Base-by-base conservation (phyloP, 2,797 vertebrate genomes). In the Coluber constrictor region DNA sequence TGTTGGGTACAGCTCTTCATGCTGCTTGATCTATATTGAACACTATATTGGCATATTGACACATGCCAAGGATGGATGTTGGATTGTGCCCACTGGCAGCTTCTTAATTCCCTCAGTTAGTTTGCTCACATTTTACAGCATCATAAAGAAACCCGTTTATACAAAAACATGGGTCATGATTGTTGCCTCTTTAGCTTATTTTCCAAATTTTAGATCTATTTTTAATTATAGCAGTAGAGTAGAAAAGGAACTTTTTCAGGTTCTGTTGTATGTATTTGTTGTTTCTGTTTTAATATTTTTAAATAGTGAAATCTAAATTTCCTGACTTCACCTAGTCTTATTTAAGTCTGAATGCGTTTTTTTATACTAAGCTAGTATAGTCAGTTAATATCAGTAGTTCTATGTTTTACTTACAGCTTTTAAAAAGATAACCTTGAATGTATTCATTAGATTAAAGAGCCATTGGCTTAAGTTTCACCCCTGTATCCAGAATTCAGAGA, bases 291-390 rank as follows among this genome's bases (percentile, higher is more conserved):
- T 83, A 83, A n/a, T 94, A 63, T 96, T 97, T 95, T 89, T 27
- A 74, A 93, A 94, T 97, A 97, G 94, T 96, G 96, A 97, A 97
- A 98, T 97, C 97, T 96, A 96, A 97, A 95, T 96, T 98, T 98
- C 96, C 97, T 98, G 97, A 92, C 97, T 98, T 98, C 96, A 97
- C 97, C 79, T 95, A 97, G 98, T 98, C 97, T 98, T 98, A 99
- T 98, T 98, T 98, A 98, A 98, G 97, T 98, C 97, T 98, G 96
- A 97, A 96, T 97, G 97, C 95, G 59, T 97, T 97, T 98, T 96
- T 98, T 97, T 95, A 97, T 97, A 97, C 95, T 96, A 97, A 96
- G 88, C 95, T 97, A 95, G 96, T 96, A 92, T 97, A 98, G 96
- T 95, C 94, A 96, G 95, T 97, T 96, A 97, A 95, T 97, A 96